These are phyloP conservation scores for Hirtodrosophila histrioides DNA, from an alignment of 2,888 invertebrate genomes.

Conservation along the genomic window DNA sequence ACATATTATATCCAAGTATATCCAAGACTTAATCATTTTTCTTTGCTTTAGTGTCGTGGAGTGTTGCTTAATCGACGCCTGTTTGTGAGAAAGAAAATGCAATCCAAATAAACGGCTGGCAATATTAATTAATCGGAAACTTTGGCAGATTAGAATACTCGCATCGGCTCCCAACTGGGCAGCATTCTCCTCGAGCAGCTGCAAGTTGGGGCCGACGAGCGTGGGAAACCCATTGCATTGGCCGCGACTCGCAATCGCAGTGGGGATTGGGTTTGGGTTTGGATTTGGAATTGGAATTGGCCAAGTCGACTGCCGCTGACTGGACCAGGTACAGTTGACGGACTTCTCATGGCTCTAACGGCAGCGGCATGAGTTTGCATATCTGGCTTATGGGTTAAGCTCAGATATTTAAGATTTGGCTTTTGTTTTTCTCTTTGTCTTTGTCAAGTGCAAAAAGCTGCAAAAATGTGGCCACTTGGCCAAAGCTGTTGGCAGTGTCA, in stretches of 20 bases:
- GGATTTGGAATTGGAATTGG: slow-evolving; percentile 33
- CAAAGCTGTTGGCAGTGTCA: slow-evolving; percentile 26
- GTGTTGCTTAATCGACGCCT: too few species aligned
- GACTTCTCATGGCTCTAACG: slow-evolving; percentile 6
- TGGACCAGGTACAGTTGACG: neutral
- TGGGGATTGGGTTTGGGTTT: too few species aligned
- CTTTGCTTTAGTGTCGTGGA: too few species aligned
- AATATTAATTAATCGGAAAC: slow-evolving; percentile 64
- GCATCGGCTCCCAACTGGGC: slow-evolving; percentile 46
- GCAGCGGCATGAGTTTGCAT: slow-evolving; percentile 51
- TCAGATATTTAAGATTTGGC: slow-evolving; percentile 7
- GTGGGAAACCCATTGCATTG: slow-evolving; percentile 40
- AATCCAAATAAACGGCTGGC: too few species aligned
- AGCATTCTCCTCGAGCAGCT: slow-evolving; percentile 45
- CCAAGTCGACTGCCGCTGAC: slow-evolving; percentile 28
- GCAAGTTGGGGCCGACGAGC: slow-evolving; percentile 35
- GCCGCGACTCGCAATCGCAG: slow-evolving; percentile 9
- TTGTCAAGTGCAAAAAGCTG: slow-evolving; percentile 42
- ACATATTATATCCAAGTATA: too few species aligned
- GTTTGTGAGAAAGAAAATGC: too few species aligned
- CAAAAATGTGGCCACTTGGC: slow-evolving; percentile 19
- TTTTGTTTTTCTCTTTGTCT: neutral
- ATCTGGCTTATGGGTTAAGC: slow-evolving; percentile 19
- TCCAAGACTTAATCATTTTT: too few species aligned
- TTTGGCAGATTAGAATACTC: slow-evolving; percentile 64